Base-by-base conservation (phyloP, 2,888 invertebrate species). In the Lasioglossum zephyrum region DNA sequence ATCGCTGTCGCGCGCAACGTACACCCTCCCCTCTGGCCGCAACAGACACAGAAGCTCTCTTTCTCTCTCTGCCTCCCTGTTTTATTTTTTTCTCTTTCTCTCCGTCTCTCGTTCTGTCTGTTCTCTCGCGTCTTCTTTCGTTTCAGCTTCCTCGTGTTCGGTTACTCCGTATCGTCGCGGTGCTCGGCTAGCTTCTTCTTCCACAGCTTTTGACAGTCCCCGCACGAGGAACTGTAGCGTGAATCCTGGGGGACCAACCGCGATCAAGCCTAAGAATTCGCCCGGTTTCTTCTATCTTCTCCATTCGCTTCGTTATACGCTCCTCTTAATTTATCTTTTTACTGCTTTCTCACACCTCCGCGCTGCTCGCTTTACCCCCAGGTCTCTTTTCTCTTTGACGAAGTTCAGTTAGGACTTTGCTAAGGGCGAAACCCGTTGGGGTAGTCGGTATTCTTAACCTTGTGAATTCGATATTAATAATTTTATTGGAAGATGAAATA, bases 131-230 rank as follows among this genome's bases (percentile, higher is more conserved):
- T 76, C 77, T 76, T 39, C 57, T 36, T 79, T 44, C 57, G 76
- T 66, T 77, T 57, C 79, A 73, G 66, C 53, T 81, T 80, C 82
- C 74, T 82, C 80, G 73, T 73, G 79, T 85, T 81, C 66, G 39
- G 69, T 63, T 69, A 57, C 60, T 36, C 70, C 73, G 6, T 66
- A 57, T 36, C 69, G 60, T 63, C 53, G 31, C 74, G 57, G 44
- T 74, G 76, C 47, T 26, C 4, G 18, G n/a, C 41, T 73, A 31
- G 47, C 77, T 73, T 36, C 49, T 73, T 36, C 49, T 22, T 41
- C 63, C 31, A 18, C 49, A 31, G 49, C 79, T 79, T 77, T 77
- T 80, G 77, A 77, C 82, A 66, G 77, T 70, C 66, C 66, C 69
- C 53, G 74, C n/a, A 57, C 69, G 41, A 75, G 57, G 39, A 63